These are phyloP conservation scores for Siniperca knerii DNA, from an alignment of 2,113 vertebrate genomes.

Conservation along the genomic window DNA sequence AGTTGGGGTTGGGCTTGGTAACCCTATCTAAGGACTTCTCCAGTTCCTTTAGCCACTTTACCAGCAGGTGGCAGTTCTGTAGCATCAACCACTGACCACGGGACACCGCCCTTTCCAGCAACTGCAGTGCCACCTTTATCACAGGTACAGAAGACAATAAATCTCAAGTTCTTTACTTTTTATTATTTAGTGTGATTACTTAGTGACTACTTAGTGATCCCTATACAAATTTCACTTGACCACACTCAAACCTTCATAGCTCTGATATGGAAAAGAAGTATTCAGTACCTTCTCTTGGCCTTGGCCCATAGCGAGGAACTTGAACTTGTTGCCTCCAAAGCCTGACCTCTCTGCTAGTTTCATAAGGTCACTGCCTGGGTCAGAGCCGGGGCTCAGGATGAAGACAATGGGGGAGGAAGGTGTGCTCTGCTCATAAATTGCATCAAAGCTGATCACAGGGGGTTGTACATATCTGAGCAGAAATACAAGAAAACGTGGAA, in stretches of 20 bases:
- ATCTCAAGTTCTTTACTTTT: background rate
- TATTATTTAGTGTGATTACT: background rate
- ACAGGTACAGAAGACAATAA: conserved; percentile 14
- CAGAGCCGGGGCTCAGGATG: conserved; percentile 95
- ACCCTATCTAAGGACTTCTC: conserved; percentile 94
- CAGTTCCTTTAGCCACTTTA: conserved; percentile 92
- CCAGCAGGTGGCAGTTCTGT: conserved; percentile 96
- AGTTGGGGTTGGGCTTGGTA: conserved; percentile 88
- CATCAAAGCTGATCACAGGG: conserved; percentile 93
- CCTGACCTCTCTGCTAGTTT: conserved; percentile 91
- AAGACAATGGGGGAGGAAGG: conserved; percentile 94
- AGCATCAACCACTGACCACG: conserved; percentile 95
- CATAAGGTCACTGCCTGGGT: conserved; percentile 93
- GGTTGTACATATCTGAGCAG: conserved; percentile 93
- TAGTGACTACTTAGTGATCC: background rate
- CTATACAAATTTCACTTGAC: background rate
- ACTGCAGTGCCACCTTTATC: conserved; percentile 90
- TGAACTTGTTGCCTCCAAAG: conserved; percentile 90
- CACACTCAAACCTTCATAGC: background rate
- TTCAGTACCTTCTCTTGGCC: conserved; percentile 93
- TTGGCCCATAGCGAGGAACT: conserved; percentile 97
- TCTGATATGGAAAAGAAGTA: background rate
- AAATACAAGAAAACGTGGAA: conserved; percentile 29
- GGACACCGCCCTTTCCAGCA: conserved; percentile 87
- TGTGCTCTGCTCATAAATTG: conserved; percentile 92